Evolutionary conservation across 2,113 vertebrate species (phyloP).

Genomic region (Sakesphorus luctuosus): DNA sequence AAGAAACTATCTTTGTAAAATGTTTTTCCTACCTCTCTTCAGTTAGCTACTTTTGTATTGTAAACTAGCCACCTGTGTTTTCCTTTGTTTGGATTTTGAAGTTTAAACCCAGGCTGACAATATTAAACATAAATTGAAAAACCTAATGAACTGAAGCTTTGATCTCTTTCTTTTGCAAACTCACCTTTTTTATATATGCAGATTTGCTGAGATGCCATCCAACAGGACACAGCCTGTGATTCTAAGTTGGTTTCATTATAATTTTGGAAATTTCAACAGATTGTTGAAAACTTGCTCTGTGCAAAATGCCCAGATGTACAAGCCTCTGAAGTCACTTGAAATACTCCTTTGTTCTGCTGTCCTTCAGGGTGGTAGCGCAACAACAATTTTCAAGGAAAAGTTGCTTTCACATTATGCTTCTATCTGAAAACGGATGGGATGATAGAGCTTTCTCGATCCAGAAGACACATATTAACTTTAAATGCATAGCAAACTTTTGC

Average conservation of each 20-base stretch:
- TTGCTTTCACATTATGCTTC: not conserved
- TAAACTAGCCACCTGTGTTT: not conserved
- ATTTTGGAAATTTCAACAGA: slow-evolving; percentile 11
- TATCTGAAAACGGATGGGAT: not conserved
- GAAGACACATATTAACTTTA: not conserved
- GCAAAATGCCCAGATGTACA: not conserved
- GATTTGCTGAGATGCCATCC: not conserved
- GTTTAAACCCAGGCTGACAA: not conserved
- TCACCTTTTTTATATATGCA: not conserved
- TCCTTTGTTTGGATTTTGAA: not conserved
- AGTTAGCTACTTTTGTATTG: not conserved
- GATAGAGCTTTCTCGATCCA: not conserved
- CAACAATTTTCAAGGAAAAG: not conserved
- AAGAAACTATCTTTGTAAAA: not conserved
- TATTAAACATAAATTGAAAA: not conserved
- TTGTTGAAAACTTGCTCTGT: not conserved
- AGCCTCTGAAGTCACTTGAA: not conserved
- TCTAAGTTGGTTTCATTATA: not conserved
- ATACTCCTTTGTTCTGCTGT: not conserved
- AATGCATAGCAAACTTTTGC: not conserved
- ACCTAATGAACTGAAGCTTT: not conserved
- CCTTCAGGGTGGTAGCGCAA: not conserved
- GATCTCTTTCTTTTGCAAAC: not conserved
- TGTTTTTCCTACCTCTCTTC: not conserved
- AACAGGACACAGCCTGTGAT: not conserved